phyloP scores from a whole-genome alignment of 2,797 vertebrate species.

The Alcedo quadribrachys region DNA sequence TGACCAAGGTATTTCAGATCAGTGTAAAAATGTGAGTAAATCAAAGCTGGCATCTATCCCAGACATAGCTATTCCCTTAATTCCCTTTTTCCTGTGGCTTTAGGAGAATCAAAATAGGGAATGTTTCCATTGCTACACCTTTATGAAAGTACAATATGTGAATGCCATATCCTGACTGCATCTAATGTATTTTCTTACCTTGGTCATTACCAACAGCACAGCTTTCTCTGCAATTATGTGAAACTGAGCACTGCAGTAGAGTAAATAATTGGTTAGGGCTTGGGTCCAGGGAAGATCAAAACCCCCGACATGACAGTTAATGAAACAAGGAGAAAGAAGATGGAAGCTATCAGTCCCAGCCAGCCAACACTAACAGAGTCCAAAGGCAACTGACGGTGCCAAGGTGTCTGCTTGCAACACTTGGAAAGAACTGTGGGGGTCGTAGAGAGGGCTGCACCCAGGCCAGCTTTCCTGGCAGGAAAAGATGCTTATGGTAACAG shows the following conservation, averaged over 20 bases:
- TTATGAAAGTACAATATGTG: slow-evolving; percentile 62
- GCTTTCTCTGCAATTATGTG: slow-evolving; percentile 70
- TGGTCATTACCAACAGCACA: slow-evolving; percentile 13
- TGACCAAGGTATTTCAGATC: slow-evolving; percentile 78
- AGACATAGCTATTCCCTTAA: slow-evolving; percentile 77
- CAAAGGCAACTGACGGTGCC: slow-evolving; percentile 53
- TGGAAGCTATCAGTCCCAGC: slow-evolving; percentile 61
- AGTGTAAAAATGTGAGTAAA: slow-evolving; percentile 79
- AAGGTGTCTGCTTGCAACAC: slow-evolving; percentile 69
- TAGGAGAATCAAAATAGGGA: slow-evolving; percentile 80
- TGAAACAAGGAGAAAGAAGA: slow-evolving; percentile 61
- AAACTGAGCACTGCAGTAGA: slow-evolving; percentile 61
- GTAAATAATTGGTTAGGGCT: slow-evolving; percentile 57
- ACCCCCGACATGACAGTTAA: slow-evolving; percentile 61
- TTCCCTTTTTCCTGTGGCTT: slow-evolving; percentile 74
- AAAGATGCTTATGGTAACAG: not conserved
- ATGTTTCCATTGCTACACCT: slow-evolving; percentile 67
- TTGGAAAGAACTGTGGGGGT: slow-evolving; percentile 17
- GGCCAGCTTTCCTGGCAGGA: not conserved
- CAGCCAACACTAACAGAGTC: slow-evolving; percentile 75
- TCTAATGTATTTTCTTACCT: slow-evolving; percentile 55
- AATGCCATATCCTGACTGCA: slow-evolving; percentile 7
- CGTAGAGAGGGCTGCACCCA: not conserved
- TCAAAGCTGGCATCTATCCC: slow-evolving; percentile 76
- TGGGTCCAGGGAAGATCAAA: slow-evolving; percentile 73